phyloP scores from a whole-genome alignment of 2,113 vertebrate species.

The Kryptolebias marmoratus region DNA sequence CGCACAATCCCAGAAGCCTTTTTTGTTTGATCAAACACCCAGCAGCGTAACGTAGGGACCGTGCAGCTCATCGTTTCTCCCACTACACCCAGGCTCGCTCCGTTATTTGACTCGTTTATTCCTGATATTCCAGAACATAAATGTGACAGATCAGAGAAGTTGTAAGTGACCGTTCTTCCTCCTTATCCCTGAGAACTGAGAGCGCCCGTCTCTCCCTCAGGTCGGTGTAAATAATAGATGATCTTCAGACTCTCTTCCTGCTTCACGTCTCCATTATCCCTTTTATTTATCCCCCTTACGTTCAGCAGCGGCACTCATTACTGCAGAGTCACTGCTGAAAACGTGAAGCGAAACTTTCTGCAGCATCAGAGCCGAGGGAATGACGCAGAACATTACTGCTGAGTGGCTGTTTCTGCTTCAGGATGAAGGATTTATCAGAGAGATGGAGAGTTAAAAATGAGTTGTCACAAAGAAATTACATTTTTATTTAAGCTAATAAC shows the following conservation, averaged over 20 bases:
- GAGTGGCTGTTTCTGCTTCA: neutral
- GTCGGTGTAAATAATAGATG: slow-evolving; percentile 76
- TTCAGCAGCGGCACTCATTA: slow-evolving; percentile 59
- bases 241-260: slow-evolving; percentile 45
- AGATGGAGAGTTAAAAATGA: neutral
- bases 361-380: slow-evolving; percentile 22
- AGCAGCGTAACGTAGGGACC: slow-evolving; percentile 7
- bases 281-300: slow-evolving; percentile 56
- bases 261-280: slow-evolving; percentile 56
- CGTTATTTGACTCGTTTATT: slow-evolving; percentile 34
- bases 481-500: no score
- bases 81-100: neutral
- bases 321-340: slow-evolving; percentile 16
- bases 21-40: slow-evolving; percentile 52
- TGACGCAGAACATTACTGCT: neutral
- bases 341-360: slow-evolving; percentile 27
- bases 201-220: slow-evolving; percentile 57
- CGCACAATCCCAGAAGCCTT: slow-evolving; percentile 53
- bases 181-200: slow-evolving; percentile 40
- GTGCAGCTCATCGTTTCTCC: slow-evolving; percentile 47
- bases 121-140: slow-evolving; percentile 38
- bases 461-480: no score
- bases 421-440: neutral
- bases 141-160: slow-evolving; percentile 50
- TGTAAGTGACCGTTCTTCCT: slow-evolving; percentile 46